These are phyloP conservation scores for Azemiops feae DNA, from an alignment of 2,113 vertebrate genomes.

Conservation along the genomic window DNA sequence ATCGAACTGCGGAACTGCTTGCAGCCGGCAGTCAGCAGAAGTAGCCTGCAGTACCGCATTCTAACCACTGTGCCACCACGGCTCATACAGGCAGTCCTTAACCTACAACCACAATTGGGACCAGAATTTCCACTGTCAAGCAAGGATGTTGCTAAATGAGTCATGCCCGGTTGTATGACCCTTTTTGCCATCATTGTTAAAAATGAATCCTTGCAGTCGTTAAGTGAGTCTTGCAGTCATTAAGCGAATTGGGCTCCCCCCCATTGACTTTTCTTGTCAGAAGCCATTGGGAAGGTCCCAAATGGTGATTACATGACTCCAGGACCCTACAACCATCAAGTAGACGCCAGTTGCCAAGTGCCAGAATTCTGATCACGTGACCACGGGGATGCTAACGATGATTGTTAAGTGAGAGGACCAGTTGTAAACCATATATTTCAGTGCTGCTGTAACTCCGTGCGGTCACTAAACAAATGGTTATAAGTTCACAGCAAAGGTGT, in stretches of 20 bases:
- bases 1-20: no score
- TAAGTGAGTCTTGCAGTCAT: neutral
- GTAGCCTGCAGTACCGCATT: no score
- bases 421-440: neutral
- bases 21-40: no score
- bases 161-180: neutral
- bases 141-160: neutral
- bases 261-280: neutral
- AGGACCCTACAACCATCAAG: neutral
- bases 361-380: neutral
- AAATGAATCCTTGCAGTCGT: neutral
- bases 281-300: neutral
- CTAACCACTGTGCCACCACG: no score
- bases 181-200: neutral
- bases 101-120: neutral
- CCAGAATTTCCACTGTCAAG: neutral
- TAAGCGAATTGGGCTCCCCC: neutral
- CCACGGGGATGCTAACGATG: neutral
- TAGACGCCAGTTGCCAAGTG: neutral
- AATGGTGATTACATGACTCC: neutral
- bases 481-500: neutral
- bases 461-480: neutral
- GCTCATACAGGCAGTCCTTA: neutral
- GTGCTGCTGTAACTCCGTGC: neutral
- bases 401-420: neutral